Conservation (phyloP, 2,797 vertebrate genomes). For the Astyanax mexicanus region DNA sequence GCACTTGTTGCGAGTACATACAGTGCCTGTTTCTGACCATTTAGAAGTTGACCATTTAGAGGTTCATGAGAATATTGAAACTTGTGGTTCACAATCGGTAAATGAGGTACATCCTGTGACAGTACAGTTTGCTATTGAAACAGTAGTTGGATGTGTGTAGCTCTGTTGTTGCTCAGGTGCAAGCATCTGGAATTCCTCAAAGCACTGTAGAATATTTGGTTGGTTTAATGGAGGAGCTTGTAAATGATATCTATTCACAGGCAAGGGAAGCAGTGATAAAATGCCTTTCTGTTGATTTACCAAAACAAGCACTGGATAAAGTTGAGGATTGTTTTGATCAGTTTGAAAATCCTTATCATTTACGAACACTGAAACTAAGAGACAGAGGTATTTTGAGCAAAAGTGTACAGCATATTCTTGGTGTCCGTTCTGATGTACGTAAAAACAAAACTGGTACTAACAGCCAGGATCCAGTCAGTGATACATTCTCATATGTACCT, state of each 20-base stretch:
- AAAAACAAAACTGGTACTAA: conserved; percentile 41
- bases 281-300: conserved; percentile 33
- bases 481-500: conserved; percentile 38
- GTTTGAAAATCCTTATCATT: conserved; percentile 51
- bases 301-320: conserved; percentile 28
- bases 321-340: conserved; percentile 50
- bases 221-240: no score
- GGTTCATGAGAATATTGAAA: conserved; percentile 2
- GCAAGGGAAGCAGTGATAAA: conserved; percentile 45
- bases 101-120: conserved; percentile 20
- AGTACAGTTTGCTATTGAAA: conserved; percentile 14
- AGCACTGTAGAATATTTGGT: no score
- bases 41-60: conserved; percentile 1
- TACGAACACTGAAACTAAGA: no score
- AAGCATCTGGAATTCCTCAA: no score
- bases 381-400: no score
- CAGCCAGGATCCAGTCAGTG: conserved; percentile 45
- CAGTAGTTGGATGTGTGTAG: conserved; percentile 41
- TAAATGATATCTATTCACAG: no score
- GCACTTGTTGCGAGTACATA: conserved; percentile 5
- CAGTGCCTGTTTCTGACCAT: not conserved
- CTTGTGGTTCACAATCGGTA: not conserved
- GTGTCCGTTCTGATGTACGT: conserved; percentile 33
- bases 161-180: conserved; percentile 40
- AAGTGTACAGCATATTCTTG: conserved; percentile 44